These are phyloP conservation scores for Torymus auratus DNA, from an alignment of 2,888 invertebrate species.

Conservation along the genomic window DNA sequence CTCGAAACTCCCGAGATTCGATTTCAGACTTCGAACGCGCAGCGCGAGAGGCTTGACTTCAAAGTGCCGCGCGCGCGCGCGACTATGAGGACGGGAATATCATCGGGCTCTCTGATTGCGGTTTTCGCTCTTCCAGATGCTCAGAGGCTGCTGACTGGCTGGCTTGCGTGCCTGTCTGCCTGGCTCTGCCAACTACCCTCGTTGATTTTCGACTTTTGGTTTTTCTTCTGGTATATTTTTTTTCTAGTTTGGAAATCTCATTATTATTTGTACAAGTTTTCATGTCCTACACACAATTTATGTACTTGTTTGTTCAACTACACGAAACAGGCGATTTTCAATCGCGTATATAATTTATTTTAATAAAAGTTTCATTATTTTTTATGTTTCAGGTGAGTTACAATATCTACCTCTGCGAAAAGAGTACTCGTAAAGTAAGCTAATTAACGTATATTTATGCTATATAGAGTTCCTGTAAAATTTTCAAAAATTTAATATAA, in stretches of 20 bases:
- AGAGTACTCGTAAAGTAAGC: too few relatives aligned
- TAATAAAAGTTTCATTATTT: too few relatives aligned
- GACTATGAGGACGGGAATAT: slow-evolving; percentile 51
- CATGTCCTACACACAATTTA: too few relatives aligned
- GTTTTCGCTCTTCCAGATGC: slow-evolving; percentile 54
- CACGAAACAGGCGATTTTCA: too few relatives aligned
- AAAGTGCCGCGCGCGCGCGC: slow-evolving; percentile 40
- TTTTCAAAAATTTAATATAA: too few relatives aligned
- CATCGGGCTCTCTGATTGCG: slow-evolving; percentile 58
- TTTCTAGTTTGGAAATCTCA: not conserved
- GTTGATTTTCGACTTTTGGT: slow-evolving; percentile 30
- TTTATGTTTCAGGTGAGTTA: too few relatives aligned
- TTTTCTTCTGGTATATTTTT: not conserved
- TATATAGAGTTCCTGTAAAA: too few relatives aligned
- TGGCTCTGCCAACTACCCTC: not conserved
- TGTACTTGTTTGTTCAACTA: too few relatives aligned
- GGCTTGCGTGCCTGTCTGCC: not conserved
- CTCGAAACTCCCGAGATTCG: slow-evolving; percentile 60
- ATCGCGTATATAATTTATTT: too few relatives aligned
- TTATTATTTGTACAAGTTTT: too few relatives aligned
- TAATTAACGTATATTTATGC: too few relatives aligned
- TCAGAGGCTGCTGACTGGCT: not conserved
- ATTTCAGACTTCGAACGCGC: slow-evolving; percentile 59
- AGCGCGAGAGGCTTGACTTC: slow-evolving; percentile 38
- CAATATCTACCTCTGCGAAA: too few relatives aligned